Conservation (phyloP, 2,113 vertebrate genomes). For the Antigone vipio region DNA sequence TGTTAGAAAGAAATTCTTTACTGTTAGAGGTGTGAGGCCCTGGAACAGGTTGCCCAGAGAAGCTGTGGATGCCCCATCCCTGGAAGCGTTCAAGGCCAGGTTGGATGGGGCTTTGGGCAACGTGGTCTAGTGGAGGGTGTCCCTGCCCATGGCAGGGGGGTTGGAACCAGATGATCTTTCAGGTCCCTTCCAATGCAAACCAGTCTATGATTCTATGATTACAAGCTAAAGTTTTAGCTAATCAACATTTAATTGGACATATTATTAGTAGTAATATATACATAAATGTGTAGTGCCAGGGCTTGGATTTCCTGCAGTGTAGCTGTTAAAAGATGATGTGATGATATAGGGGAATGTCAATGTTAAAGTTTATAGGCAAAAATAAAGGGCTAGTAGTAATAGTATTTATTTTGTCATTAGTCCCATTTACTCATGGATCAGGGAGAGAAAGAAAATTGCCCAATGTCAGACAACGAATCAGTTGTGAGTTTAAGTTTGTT, state of each 20-base stretch:
- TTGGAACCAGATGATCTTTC: too few species aligned
- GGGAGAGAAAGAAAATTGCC: background rate
- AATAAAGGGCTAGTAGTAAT: background rate
- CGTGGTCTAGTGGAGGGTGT: too few species aligned
- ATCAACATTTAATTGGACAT: constrained; percentile 41
- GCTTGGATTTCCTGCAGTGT: background rate
- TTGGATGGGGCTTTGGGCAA: too few species aligned
- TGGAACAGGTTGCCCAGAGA: too few species aligned
- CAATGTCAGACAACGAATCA: background rate
- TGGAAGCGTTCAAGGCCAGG: too few species aligned
- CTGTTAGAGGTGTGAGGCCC: too few species aligned
- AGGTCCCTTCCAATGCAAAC: too few species aligned
- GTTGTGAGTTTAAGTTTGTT: background rate
- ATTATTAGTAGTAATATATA: background rate
- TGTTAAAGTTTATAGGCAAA: background rate
- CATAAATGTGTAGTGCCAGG: background rate
- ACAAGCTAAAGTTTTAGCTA: constrained; percentile 50
- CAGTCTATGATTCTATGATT: background rate
- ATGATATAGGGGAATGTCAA: background rate
- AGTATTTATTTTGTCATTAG: background rate
- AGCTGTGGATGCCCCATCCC: too few species aligned
- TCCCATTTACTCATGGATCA: background rate
- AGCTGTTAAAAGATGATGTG: background rate
- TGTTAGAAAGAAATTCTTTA: too few species aligned
- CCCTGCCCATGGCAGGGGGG: too few species aligned